Evolutionary conservation across 2,113 vertebrate species (phyloP).

Genomic region (Plectropomus leopardus): DNA sequence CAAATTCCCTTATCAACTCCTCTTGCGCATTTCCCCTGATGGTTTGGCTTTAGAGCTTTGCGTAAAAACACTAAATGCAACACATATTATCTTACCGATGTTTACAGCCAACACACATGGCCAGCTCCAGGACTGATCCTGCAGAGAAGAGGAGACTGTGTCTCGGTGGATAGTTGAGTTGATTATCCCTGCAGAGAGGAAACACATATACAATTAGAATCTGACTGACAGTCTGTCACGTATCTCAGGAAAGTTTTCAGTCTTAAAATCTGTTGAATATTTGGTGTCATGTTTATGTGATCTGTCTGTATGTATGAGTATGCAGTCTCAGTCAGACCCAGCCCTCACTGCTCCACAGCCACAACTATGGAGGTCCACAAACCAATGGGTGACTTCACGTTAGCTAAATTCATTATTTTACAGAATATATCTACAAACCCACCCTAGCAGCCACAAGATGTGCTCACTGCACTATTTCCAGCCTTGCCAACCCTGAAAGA

Average conservation of each 20-base stretch:
- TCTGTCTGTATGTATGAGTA: too few relatives aligned
- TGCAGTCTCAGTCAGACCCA: too few relatives aligned
- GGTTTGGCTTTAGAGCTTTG: neutral
- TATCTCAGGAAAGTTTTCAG: neutral
- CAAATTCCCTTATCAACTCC: neutral
- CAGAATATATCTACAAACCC: too few relatives aligned
- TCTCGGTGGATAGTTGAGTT: neutral
- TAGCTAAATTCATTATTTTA: too few relatives aligned
- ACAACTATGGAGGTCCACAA: too few relatives aligned
- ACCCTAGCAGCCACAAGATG: too few relatives aligned
- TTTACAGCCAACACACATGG: conserved; percentile 32
- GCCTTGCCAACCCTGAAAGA: too few relatives aligned
- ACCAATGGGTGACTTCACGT: too few relatives aligned
- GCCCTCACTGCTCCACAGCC: too few relatives aligned
- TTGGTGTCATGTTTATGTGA: neutral
- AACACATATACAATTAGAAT: conserved; percentile 9
- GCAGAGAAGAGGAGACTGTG: neutral
- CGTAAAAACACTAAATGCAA: neutral
- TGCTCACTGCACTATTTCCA: too few relatives aligned
- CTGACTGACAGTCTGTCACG: neutral
- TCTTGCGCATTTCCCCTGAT: neutral
- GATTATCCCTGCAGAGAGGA: conserved; percentile 39
- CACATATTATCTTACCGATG: conserved; percentile 37
- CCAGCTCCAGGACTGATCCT: neutral
- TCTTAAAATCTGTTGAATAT: neutral